Percentiles rank a stretch among this genome's conserved stretches.
phyloP scores from a whole-genome alignment of 2,113 vertebrate genomes.

The Indicator maculatus region DNA sequence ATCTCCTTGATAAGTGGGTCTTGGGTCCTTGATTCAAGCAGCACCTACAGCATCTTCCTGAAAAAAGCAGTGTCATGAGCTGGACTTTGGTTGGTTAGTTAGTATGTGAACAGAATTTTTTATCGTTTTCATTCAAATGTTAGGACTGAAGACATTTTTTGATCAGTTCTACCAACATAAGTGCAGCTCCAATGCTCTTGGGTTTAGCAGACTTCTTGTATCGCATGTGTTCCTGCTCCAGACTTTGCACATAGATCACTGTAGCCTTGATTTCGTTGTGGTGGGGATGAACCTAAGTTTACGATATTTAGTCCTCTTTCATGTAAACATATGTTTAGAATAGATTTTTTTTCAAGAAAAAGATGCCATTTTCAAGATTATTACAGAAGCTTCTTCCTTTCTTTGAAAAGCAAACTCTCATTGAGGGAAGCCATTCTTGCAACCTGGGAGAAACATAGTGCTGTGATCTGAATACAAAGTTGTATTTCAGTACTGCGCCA shows the following conservation, averaged over 20 bases:
- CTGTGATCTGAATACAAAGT: background rate
- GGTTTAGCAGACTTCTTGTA: background rate
- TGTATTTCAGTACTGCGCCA: background rate
- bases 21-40: background rate
- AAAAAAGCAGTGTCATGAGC: fast-evolving
- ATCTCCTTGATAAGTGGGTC: background rate
- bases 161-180: background rate
- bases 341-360: background rate
- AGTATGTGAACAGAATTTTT: background rate
- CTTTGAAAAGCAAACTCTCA: background rate
- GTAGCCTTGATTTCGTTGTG: background rate
- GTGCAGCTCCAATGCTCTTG: background rate
- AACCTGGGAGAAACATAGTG: background rate
- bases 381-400: background rate
- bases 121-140: background rate
- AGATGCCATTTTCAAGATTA: background rate
- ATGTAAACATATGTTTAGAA: background rate
- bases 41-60: background rate
- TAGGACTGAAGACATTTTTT: background rate
- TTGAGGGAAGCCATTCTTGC: background rate
- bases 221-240: background rate
- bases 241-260: background rate
- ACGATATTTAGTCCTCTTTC: background rate
- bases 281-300: background rate
- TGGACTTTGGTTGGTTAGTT: background rate